Evolutionary conservation across 2,113 vertebrate species (phyloP).

Genomic region (Acanthisitta chloris): DNA sequence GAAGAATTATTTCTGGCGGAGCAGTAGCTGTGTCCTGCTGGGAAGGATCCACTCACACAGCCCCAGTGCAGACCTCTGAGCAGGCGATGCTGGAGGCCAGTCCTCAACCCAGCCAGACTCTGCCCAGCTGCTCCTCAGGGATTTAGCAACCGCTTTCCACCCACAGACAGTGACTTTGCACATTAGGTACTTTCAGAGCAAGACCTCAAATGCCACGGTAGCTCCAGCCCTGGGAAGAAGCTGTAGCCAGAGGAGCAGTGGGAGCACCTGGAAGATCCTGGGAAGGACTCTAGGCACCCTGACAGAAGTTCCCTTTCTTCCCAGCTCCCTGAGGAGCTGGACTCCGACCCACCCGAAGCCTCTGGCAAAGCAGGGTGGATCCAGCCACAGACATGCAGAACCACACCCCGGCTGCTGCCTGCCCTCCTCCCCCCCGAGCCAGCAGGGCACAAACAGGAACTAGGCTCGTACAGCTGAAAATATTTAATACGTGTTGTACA

Average conservation of each 20-base stretch:
- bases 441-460: constrained; percentile 25
- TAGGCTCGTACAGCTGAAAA: constrained; percentile 63
- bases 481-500: constrained; percentile 86
- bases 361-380: constrained; percentile 13
- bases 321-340: neutral
- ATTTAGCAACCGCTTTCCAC: neutral
- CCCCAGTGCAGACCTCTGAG: rapidly evolving
- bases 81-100: neutral
- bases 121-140: neutral
- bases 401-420: constrained; percentile 43
- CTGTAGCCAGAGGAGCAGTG: neutral
- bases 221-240: neutral
- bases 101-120: rapidly evolving
- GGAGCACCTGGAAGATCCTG: neutral
- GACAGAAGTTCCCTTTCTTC: neutral
- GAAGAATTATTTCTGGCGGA: neutral
- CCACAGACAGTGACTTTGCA: neutral
- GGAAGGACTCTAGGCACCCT: neutral
- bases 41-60: rapidly evolving
- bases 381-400: constrained; percentile 15
- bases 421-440: neutral
- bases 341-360: neutral
- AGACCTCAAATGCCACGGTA: neutral
- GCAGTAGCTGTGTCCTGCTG: rapidly evolving
- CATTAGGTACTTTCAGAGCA: neutral